Evolutionary conservation across 2,888 invertebrate species (phyloP).

Genomic region (Ichneumon xanthorius): DNA sequence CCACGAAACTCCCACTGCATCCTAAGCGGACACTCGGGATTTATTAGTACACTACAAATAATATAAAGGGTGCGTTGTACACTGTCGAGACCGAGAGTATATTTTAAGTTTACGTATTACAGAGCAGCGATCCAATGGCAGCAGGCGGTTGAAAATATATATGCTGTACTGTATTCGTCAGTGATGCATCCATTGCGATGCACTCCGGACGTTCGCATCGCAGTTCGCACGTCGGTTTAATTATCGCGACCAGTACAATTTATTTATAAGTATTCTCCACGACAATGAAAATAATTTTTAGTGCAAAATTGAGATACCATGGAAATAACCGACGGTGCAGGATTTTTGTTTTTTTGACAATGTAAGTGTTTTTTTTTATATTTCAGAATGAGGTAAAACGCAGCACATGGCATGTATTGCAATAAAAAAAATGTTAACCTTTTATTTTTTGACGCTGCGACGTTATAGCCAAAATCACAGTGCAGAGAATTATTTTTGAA

Average conservation of each 20-base stretch:
- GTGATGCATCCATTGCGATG: conserved; percentile 38
- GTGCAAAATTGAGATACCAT: not conserved
- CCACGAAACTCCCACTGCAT: conserved; percentile 16
- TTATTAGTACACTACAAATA: conserved; percentile 36
- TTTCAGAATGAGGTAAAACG: not conserved
- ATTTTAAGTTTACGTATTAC: conserved; percentile 63
- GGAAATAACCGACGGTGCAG: not conserved
- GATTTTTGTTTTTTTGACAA: conserved; percentile 15
- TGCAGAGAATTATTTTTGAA: not conserved
- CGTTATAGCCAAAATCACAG: not conserved
- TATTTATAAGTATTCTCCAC: not conserved
- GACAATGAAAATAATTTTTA: not conserved
- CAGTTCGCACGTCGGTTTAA: not conserved
- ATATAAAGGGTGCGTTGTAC: conserved; percentile 62
- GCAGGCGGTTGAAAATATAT: conserved; percentile 1
- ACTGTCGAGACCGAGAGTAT: conserved; percentile 40
- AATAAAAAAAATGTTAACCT: not conserved
- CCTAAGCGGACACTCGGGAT: conserved; percentile 16
- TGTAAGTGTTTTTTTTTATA: conserved; percentile 13
- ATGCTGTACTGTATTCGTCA: conserved; percentile 13
- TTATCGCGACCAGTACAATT: conserved; percentile 13
- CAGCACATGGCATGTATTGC: not conserved
- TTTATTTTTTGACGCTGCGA: not conserved
- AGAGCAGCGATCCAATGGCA: conserved; percentile 17
- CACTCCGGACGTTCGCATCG: conserved; percentile 23